phyloP scores from a whole-genome alignment of 2,113 vertebrate species.

The Anguilla rostrata region DNA sequence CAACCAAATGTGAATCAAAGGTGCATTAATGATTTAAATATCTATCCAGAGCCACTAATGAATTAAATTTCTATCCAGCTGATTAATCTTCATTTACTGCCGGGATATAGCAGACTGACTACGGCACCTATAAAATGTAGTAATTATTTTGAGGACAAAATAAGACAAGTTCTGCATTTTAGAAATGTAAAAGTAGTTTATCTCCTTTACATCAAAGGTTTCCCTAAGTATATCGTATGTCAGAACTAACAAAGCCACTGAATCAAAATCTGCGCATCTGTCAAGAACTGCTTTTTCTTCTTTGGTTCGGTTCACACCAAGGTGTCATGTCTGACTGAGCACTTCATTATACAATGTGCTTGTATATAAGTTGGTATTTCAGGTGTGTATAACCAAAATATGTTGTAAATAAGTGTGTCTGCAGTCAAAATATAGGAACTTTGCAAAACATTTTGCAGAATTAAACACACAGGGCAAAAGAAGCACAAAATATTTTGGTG shows the following conservation, averaged over 20 bases:
- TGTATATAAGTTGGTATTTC: no score
- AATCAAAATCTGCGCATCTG: background rate
- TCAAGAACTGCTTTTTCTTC: background rate
- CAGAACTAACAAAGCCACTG: background rate
- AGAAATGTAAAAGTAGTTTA: background rate
- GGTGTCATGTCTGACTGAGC: background rate
- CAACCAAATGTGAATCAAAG: background rate
- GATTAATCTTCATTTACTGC: background rate
- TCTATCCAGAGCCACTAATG: background rate
- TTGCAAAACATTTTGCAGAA: no score
- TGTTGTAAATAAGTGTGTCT: no score
- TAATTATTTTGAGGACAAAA: background rate
- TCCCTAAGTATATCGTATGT: background rate
- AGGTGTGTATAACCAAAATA: no score
- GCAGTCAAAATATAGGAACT: no score
- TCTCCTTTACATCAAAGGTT: background rate
- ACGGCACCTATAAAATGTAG: background rate
- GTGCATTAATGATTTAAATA: background rate
- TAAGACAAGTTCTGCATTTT: background rate
- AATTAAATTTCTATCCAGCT: background rate
- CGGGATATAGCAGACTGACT: background rate
- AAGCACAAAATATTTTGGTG: no score
- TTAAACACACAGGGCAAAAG: no score
- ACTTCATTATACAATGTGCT: background rate
- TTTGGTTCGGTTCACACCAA: background rate